Evolutionary conservation across 2,797 vertebrate species (phyloP).

Genomic region (Melopsittacus undulatus): DNA sequence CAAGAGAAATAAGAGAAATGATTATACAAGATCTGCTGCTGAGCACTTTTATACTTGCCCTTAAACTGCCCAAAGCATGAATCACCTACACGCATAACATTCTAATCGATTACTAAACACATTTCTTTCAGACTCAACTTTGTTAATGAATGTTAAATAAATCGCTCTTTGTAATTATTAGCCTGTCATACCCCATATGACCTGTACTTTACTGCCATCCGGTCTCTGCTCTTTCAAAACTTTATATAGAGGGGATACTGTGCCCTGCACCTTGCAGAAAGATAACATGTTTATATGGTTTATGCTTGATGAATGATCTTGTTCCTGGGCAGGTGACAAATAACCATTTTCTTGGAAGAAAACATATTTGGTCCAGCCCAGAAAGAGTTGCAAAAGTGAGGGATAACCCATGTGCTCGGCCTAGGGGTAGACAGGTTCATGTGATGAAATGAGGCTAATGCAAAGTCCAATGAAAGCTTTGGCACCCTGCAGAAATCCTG

Average conservation of each 20-base stretch:
- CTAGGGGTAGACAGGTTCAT: neutral
- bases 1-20: neutral
- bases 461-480: neutral
- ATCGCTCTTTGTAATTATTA: neutral
- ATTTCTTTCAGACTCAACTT: neutral
- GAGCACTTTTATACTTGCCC: neutral
- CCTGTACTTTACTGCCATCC: neutral
- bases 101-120: neutral
- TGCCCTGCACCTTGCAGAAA: neutral
- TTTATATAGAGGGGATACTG: neutral
- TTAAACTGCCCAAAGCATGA: neutral
- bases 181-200: neutral
- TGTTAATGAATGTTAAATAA: neutral
- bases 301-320: neutral
- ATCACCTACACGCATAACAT: neutral
- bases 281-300: neutral
- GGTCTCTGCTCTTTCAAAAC: neutral
- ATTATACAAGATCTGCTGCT: fast-evolving
- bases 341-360: neutral
- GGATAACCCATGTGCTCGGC: neutral
- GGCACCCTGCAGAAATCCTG: neutral
- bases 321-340: neutral
- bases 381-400: neutral
- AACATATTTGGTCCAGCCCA: neutral
- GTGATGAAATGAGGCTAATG: neutral